Conservation (phyloP, 2,113 vertebrate species). For the Pluvialis apricaria region DNA sequence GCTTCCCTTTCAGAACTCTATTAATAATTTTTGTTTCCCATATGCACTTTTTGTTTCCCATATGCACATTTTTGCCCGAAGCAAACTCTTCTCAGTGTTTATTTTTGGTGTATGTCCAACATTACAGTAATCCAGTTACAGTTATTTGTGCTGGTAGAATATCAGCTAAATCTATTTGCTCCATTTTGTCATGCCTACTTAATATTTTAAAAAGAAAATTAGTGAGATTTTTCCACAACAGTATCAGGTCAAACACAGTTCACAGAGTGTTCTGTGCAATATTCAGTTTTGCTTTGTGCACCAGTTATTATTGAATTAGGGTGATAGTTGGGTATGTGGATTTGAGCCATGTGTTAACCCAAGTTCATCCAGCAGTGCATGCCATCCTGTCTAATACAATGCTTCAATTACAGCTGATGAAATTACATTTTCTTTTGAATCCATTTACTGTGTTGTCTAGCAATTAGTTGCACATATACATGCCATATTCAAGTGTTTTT, state of each 20-base stretch:
- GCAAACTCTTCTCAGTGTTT: slow-evolving; percentile 55
- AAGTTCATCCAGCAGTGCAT: slow-evolving; percentile 48
- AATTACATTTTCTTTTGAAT: slow-evolving; percentile 65
- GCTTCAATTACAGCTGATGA: slow-evolving; percentile 60
- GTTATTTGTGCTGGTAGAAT: slow-evolving; percentile 46
- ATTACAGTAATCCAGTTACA: slow-evolving; percentile 27
- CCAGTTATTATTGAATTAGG: slow-evolving; percentile 60
- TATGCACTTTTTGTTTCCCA: slow-evolving; percentile 60
- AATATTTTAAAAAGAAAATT: slow-evolving; percentile 40
- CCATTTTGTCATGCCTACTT: slow-evolving; percentile 45
- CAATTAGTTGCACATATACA: neutral
- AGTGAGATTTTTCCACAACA: slow-evolving; percentile 32
- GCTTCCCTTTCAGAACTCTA: slow-evolving; percentile 43
- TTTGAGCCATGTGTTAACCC: slow-evolving; percentile 47
- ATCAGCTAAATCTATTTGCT: slow-evolving; percentile 48
- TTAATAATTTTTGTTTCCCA: slow-evolving; percentile 63
- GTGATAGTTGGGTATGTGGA: slow-evolving; percentile 44
- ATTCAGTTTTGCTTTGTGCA: neutral
- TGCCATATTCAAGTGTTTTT: neutral
- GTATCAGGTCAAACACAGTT: slow-evolving; percentile 59
- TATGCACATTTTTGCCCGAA: slow-evolving; percentile 51
- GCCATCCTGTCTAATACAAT: slow-evolving; percentile 33
- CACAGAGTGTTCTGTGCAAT: neutral
- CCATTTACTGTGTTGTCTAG: neutral
- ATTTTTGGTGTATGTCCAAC: slow-evolving; percentile 40